phyloP scores from a whole-genome alignment of 2,113 vertebrate species.

The Oplegnathus fasciatus region DNA sequence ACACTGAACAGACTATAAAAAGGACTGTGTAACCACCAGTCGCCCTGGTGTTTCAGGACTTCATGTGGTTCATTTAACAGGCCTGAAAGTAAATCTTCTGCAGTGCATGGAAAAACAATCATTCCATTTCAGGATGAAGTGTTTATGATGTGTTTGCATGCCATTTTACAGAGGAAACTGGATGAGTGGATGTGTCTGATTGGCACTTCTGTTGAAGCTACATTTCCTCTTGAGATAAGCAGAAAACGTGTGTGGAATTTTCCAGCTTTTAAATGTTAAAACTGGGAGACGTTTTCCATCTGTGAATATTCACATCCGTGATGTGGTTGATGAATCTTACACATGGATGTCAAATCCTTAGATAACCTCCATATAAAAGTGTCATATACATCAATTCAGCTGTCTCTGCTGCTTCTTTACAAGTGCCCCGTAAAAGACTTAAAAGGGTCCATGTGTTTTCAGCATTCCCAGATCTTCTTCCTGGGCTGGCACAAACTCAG shows the following conservation, averaged over 20 bases:
- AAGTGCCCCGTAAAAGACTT: slow-evolving; percentile 27
- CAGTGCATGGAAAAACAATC: slow-evolving; percentile 66
- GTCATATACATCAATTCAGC: slow-evolving; percentile 6
- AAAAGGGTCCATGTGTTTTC: slow-evolving; percentile 12
- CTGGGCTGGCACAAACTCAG: background rate
- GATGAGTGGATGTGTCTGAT: background rate
- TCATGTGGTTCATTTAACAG: slow-evolving; percentile 44
- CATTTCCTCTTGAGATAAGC: slow-evolving; percentile 44
- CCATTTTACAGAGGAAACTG: slow-evolving; percentile 5
- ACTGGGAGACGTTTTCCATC: slow-evolving; percentile 36
- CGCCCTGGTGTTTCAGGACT: slow-evolving; percentile 32
- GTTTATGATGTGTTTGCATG: slow-evolving; percentile 48
- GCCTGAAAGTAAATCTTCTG: slow-evolving; percentile 48
- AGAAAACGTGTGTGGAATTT: background rate
- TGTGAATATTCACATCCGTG: slow-evolving; percentile 24
- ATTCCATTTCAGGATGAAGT: slow-evolving; percentile 42
- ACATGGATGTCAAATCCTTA: slow-evolving; percentile 36
- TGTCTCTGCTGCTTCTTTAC: slow-evolving; percentile 21
- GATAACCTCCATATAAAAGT: slow-evolving; percentile 40
- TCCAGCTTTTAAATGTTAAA: slow-evolving; percentile 13
- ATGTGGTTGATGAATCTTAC: slow-evolving; percentile 35
- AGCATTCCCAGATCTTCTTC: slow-evolving; percentile 12
- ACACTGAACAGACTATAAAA: slow-evolving; percentile 37
- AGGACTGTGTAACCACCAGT: slow-evolving; percentile 31
- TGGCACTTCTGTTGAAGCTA: background rate